These are phyloP conservation scores for Epicampocera succincta DNA, from an alignment of 2,888 invertebrate genomes.

Conservation along the genomic window DNA sequence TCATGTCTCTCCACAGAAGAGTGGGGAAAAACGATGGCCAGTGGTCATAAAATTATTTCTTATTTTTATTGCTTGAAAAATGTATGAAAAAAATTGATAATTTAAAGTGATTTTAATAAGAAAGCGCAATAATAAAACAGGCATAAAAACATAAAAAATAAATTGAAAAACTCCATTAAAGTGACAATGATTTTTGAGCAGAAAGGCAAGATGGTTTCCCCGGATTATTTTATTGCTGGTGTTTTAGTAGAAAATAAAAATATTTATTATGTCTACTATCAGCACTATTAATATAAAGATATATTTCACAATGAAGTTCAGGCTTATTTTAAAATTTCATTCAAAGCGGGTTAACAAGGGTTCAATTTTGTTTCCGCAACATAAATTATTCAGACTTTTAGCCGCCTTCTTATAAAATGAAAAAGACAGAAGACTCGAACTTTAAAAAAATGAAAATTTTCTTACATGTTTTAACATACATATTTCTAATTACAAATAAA, in stretches of 20 bases:
- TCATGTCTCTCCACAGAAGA: background rate
- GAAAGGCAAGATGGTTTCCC: background rate
- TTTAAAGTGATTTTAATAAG: slow-evolving; percentile 1
- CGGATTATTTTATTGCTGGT: background rate
- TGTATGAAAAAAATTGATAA: slow-evolving; percentile 28
- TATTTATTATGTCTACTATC: slow-evolving; percentile 20
- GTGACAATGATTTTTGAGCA: background rate
- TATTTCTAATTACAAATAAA: too few relatives aligned
- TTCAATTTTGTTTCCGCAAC: too few relatives aligned
- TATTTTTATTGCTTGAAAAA: slow-evolving; percentile 19
- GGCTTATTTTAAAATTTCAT: too few relatives aligned
- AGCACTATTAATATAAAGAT: background rate
- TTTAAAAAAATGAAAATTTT: background rate
- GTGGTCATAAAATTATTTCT: slow-evolving; percentile 25
- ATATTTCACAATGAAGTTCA: background rate
- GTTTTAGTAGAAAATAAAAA: background rate
- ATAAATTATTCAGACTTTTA: too few relatives aligned
- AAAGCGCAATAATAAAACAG: slow-evolving; percentile 16
- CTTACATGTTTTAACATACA: too few relatives aligned
- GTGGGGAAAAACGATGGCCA: background rate
- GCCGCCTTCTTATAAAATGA: too few relatives aligned
- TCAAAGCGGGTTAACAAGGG: too few relatives aligned
- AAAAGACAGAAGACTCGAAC: too few relatives aligned
- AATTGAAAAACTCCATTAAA: slow-evolving; percentile 12
- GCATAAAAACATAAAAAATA: slow-evolving; percentile 22